Evolutionary conservation across 2,113 vertebrate species (phyloP).

Genomic region (Tragulus kanchil): DNA sequence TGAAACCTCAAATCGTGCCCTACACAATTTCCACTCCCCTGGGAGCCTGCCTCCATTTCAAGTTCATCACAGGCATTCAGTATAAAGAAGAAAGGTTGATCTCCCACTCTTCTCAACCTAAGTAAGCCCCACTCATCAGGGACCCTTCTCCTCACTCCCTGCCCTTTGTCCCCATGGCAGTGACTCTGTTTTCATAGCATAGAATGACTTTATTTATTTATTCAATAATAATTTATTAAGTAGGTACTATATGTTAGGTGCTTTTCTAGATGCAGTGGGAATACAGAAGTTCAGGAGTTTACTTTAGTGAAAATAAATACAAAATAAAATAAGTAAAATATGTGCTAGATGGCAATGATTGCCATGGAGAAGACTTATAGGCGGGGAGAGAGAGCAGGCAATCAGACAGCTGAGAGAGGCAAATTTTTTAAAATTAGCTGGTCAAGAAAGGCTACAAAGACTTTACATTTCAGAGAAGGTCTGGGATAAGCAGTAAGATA

Average conservation of each 20-base stretch:
- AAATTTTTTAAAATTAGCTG: conserved; percentile 9
- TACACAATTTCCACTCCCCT: background rate
- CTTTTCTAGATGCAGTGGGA: background rate
- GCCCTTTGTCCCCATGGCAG: background rate
- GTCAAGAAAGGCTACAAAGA: conserved; percentile 22
- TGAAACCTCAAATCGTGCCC: background rate
- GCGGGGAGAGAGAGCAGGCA: background rate
- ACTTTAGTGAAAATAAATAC: conserved; percentile 44
- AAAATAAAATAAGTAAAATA: conserved; percentile 43
- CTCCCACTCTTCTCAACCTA: conserved; percentile 21
- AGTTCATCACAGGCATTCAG: background rate
- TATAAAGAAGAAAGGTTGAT: conserved; percentile 36
- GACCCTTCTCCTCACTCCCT: background rate
- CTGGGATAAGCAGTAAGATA: background rate
- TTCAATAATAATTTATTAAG: conserved; percentile 52
- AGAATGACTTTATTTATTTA: too few species aligned
- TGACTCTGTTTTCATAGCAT: too few species aligned
- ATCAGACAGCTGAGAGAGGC: background rate
- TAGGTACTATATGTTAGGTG: background rate
- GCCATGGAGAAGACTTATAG: background rate
- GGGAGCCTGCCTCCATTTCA: background rate
- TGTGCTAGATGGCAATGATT: background rate
- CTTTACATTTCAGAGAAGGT: background rate
- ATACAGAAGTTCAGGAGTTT: background rate
- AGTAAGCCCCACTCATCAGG: background rate